A percentile compares a stretch with the other conserved stretches of the same genome.
Evolutionary conservation across 2,888 invertebrate species (phyloP).

Genomic region (Anodontia alba): DNA sequence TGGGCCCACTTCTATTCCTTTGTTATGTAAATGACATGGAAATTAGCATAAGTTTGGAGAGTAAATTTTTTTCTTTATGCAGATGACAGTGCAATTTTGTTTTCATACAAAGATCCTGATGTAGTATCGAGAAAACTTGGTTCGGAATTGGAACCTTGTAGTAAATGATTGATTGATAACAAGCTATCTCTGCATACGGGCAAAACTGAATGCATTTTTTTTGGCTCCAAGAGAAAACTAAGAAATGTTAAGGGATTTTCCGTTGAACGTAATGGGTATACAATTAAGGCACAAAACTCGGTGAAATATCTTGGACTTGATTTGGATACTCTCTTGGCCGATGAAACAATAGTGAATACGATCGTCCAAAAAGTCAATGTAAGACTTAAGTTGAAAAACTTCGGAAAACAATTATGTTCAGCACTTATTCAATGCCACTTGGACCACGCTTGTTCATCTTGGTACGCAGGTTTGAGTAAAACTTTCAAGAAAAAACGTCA

Average conservation of each 20-base stretch:
- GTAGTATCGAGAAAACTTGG: not conserved
- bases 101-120: not conserved
- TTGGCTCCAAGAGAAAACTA: not conserved
- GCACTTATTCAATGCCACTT: too few species aligned
- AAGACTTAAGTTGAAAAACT: not conserved
- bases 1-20: too few species aligned
- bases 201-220: not conserved
- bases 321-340: not conserved
- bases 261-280: not conserved
- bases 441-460: not conserved
- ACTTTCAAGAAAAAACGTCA: not conserved
- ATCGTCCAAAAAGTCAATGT: not conserved
- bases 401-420: not conserved
- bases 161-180: not conserved
- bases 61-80: conserved; percentile 1
- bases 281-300: not conserved
- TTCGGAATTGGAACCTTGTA: not conserved
- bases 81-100: conserved; percentile 6
- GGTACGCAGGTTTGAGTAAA: not conserved
- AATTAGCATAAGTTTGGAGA: not conserved
- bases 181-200: not conserved
- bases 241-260: not conserved
- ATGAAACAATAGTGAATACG: not conserved
- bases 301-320: too few species aligned
- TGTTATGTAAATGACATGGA: conserved; percentile 3